These are phyloP conservation scores for Drosophila serrata DNA, from an alignment of 1,140 invertebrate genomes.

Conservation along the genomic window DNA sequence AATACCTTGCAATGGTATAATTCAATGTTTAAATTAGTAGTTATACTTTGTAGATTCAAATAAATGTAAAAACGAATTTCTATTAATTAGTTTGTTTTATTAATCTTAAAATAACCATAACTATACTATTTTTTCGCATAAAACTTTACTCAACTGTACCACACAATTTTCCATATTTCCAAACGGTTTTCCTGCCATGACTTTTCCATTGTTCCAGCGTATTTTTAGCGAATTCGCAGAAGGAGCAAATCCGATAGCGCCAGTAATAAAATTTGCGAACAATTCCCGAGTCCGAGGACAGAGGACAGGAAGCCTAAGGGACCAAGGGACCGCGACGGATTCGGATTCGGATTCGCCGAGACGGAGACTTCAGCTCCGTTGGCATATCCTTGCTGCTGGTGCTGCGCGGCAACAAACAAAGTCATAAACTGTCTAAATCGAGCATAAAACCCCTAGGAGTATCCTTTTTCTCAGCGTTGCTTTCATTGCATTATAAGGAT, in stretches of 20 bases:
- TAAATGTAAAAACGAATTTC: too few relatives aligned
- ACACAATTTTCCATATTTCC: conserved; percentile 2
- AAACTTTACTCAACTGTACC: conserved; percentile 23
- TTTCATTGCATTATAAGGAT: conserved; percentile 71
- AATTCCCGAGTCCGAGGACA: conserved; percentile 9
- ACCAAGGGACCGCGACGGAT: conserved; percentile 31
- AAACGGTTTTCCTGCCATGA: conserved; percentile 46
- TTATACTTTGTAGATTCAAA: too few relatives aligned
- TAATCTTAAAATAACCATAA: too few relatives aligned
- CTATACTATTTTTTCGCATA: too few relatives aligned
- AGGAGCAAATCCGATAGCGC: conserved; percentile 75
- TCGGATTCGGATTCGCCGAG: conserved; percentile 40
- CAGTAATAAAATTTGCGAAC: conserved; percentile 77
- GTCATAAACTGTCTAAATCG: conserved; percentile 79
- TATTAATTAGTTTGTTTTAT: too few relatives aligned
- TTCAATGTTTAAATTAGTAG: too few relatives aligned
- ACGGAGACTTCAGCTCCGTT: conserved; percentile 27
- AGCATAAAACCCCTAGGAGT: conserved; percentile 74
- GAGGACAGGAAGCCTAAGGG: conserved; percentile 10
- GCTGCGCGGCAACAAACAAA: conserved; percentile 57
- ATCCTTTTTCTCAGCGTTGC: conserved; percentile 67
- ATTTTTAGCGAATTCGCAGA: conserved; percentile 70
- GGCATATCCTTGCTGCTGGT: conserved; percentile 15
- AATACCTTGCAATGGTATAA: too few relatives aligned
- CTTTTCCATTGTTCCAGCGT: conserved; percentile 65